Conservation (phyloP, 2,113 vertebrate species). For the Larimichthys polyactis region DNA sequence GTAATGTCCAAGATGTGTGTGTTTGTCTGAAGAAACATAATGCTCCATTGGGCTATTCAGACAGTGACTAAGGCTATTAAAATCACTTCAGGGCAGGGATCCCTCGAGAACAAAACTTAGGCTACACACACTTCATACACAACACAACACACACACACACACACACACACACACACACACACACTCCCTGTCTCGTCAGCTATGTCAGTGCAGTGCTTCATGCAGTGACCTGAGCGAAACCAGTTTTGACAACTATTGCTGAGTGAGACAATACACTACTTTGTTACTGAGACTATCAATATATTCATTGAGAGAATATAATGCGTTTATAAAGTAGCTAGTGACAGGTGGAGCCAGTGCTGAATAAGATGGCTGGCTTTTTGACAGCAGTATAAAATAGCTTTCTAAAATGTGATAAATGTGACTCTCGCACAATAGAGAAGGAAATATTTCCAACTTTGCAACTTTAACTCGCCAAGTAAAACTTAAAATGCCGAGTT, state of each 20-base stretch:
- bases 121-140: background rate
- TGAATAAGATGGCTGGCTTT: constrained; percentile 50
- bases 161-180: constrained; percentile 4
- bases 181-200: constrained; percentile 27
- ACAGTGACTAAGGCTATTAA: constrained; percentile 49
- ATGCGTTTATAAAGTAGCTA: constrained; percentile 49
- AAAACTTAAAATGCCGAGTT: constrained; percentile 28
- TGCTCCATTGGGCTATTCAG: constrained; percentile 44
- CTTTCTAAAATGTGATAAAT: constrained; percentile 64
- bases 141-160: constrained; percentile 26
- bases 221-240: constrained; percentile 57
- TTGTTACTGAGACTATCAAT: constrained; percentile 41
- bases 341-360: constrained; percentile 25
- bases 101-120: constrained; percentile 33
- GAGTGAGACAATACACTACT: constrained; percentile 59
- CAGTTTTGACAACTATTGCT: constrained; percentile 50
- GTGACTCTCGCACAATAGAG: constrained; percentile 31
- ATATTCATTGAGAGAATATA: constrained; percentile 35
- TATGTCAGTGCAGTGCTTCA: constrained; percentile 40
- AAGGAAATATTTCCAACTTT: constrained; percentile 39
- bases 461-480: constrained; percentile 43
- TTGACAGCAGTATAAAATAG: constrained; percentile 64
- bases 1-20: constrained; percentile 24
- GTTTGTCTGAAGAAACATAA: constrained; percentile 29
- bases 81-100: constrained; percentile 34